Conservation (phyloP, 2,888 invertebrate species). For the Ochropleura leucogaster region DNA sequence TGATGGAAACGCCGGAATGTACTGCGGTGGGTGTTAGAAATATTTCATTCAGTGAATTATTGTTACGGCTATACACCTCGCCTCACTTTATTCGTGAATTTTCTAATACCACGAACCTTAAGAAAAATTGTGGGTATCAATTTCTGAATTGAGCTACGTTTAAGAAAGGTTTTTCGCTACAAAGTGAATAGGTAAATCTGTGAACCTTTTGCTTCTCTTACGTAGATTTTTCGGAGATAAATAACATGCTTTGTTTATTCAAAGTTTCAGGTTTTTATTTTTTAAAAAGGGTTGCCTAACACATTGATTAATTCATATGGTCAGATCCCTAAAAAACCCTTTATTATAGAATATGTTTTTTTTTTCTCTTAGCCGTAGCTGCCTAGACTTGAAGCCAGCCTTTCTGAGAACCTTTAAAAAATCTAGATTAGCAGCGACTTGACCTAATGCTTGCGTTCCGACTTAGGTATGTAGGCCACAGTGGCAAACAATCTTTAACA, state of each 20-base stretch:
- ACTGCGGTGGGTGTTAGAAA: slow-evolving; percentile 45
- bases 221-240: slow-evolving; percentile 28
- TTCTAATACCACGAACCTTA: slow-evolving; percentile 43
- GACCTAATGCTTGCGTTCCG: slow-evolving; percentile 4
- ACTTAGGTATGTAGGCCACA: slow-evolving; percentile 3
- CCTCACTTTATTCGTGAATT: slow-evolving; percentile 48
- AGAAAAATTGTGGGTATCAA: slow-evolving; percentile 53
- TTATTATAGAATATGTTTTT: neutral
- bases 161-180: slow-evolving; percentile 41
- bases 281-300: neutral
- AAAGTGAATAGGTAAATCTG: slow-evolving; percentile 42
- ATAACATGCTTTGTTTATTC: slow-evolving; percentile 34
- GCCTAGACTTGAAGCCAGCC: neutral
- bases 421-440: neutral
- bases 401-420: slow-evolving; percentile 8
- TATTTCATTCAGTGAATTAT: slow-evolving; percentile 65
- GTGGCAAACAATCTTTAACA: slow-evolving; percentile 1
- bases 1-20: slow-evolving; percentile 51
- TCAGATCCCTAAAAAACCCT: neutral
- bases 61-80: slow-evolving; percentile 55
- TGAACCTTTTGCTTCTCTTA: slow-evolving; percentile 4
- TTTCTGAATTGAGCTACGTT: slow-evolving; percentile 47
- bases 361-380: neutral
- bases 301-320: neutral
- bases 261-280: slow-evolving; percentile 3